Evolutionary conservation across 2,888 invertebrate species (phyloP), one percentile per base, ranked within the genome.

Genomic region (Helobdella robusta): DNA sequence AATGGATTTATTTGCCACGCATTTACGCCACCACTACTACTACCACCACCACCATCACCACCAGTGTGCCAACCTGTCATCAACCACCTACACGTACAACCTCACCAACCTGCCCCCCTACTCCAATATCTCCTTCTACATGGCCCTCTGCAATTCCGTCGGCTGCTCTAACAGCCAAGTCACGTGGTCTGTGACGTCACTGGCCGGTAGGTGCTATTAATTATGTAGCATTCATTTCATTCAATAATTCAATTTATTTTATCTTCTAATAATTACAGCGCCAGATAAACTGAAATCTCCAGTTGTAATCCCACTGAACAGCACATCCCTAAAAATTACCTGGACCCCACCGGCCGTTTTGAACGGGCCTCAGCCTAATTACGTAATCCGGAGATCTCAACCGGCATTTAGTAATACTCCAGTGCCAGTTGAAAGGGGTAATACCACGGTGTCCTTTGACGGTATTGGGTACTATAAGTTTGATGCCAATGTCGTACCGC

Each of bases 161-260:
- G 78, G 75, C 20, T 79, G 79, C 72, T 72, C 76, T n/a, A 78
- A 78, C 72, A 77, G 78, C 67, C 70, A 74, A 0, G 71, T 72
- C 32, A 68, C 70, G 25, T 66, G 64, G n/a, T 77, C 74, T 2
- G 65, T 68, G 3, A 77, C 78, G 18, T 68, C 73, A 18, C 68
- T 73, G 50, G 74, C 74, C 64, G 74, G 78, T 75, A 68, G 35
- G 65, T 50, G 36, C 23, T 6, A 40, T 20, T 32, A 58, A 28
- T 32, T 56, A 30, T 64, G 25, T 20, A 3, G 28, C 15, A 8
- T 8, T n/a, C 30, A 46, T 11, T 52, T 25, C 5, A 1, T 59
- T 8, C 23, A 30, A 6, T 59, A 32, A 59, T 34, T 2, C 18
- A 30, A 4, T 4, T 36, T 32, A n/a, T 36, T 11, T 36, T 35